Base-by-base conservation (phyloP, 2,113 vertebrate species). In the Nothocercus nigrocapillus region DNA sequence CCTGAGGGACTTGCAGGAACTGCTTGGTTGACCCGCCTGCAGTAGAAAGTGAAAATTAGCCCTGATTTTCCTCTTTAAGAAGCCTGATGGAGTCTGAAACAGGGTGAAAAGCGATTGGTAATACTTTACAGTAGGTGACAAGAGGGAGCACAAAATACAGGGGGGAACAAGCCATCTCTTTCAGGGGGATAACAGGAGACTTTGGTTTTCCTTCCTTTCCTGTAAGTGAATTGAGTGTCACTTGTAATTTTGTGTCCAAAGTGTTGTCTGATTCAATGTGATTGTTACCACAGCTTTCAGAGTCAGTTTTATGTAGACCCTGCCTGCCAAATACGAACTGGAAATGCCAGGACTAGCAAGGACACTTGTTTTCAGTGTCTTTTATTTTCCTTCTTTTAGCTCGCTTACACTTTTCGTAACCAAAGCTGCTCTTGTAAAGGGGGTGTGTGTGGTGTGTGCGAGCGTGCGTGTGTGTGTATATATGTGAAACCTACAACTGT, bases 41-140 rank as follows among this genome's bases (percentile, higher is more conserved):
- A 32, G 6, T 7, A 76, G 77, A 94, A 92, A 95, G 88, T 79
- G 83, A 82, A 96, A 94, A 58, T 73, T 86, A 42, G 53, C 51
- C 36, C 69, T 85, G 83, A 34, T 30, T 73, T 89, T 89, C 86
- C 11, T 14, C 40, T 75, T 49, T 85, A 28, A 2, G 47, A 61
- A 90, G 51, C 25, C 30, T 44, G 18, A 34, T 68, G 32, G 82
- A 87, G 72, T 69, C 73, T 92, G 74, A 69, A 8, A 2, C 74
- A 63, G 54, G 9, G 56, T 42, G 61, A 78, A 54, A 38, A 85
- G 32, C 7, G 1, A 13, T 61, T 27, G 68, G 69, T 84, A 13
- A 36, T 82, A 58, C 83, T 88, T 95, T 82, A 66, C 38, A 0
- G 0, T 53, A 56, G 27, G 34, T 83, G 62, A 69, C 68, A 67